A percentile compares a stretch with the other conserved stretches of the same genome.
Evolutionary conservation across 2,888 invertebrate species (phyloP).

Genomic region (Leptura quadrifasciata): DNA sequence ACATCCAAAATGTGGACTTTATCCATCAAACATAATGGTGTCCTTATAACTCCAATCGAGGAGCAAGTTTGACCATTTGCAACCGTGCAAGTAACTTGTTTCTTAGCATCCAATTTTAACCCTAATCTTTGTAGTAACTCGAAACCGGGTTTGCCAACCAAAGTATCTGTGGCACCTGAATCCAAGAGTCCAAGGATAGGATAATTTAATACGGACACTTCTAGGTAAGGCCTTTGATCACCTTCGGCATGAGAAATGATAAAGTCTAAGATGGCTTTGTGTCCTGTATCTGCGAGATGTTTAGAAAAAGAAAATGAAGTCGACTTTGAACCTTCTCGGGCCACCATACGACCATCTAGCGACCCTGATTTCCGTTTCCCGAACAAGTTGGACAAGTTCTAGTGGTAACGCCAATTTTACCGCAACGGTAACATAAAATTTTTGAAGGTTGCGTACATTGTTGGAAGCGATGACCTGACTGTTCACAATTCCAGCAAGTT

Average conservation of each 20-base stretch:
- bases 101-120: background rate
- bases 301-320: background rate
- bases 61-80: background rate
- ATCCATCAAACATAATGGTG: background rate
- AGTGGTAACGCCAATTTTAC: background rate
- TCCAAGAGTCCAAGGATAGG: slow-evolving; percentile 5
- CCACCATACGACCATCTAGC: background rate
- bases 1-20: background rate
- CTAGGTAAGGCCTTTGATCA: slow-evolving; percentile 2
- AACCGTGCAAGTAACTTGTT: background rate
- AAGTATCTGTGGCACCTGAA: slow-evolving; percentile 11
- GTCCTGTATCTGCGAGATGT: no score
- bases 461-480: slow-evolving; percentile 2
- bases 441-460: background rate
- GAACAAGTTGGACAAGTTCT: background rate
- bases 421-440: slow-evolving; percentile 8
- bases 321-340: background rate
- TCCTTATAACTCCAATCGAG: background rate
- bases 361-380: slow-evolving; percentile 13
- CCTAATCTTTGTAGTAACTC: slow-evolving; percentile 11
- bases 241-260: slow-evolving; percentile 11
- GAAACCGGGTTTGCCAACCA: background rate
- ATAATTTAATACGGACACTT: background rate
- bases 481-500: background rate
- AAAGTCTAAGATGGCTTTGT: slow-evolving; percentile 8